Base-by-base conservation (phyloP, 1,140 invertebrate genomes). In the Mactra quadrangularis region DNA sequence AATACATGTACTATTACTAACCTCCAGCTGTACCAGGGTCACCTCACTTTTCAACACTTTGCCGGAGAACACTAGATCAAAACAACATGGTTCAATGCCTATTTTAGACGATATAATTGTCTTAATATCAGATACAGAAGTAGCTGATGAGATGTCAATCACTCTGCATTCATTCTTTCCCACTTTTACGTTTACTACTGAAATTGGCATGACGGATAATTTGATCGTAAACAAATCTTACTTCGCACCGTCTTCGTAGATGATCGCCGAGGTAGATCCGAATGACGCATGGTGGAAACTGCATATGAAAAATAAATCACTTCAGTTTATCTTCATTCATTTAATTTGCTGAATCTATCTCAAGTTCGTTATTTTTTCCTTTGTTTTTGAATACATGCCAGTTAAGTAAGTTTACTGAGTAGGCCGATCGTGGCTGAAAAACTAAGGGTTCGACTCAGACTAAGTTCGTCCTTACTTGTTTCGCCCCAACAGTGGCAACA, bases 41-140 rank as follows among this genome's bases (percentile, higher is more conserved):
- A 25, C 19, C 13, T 50, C 53, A n/a, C 4, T 17, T 1, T 25
- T 11, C 25, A 72, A 17, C 4, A 72, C 6, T 27, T 72, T 72
- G 17, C 70, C 70, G 35, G 50, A 55, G n/a, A 72, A 72, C 4
- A 72, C 4, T 6, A 72, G 35, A 41, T 72, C 53, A 57, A 72
- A 72, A 31, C 35, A n/a, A 57, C 29, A 17, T 7, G 52, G 35
- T 38, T 72, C 27, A 15, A 38, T 0, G 1, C 70, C 70, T 22
- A 25, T 72, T 72, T 55, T 57, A 45, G 17, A 38, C 0, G 50
- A 55, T 25, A 57, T 55, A 7, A 17, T 17, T 19, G 17, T 57
- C 52, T 72, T 72, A 9, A 72, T 13, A 31, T 55, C 50, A 35
- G 22, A 4, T 27, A 72, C 25, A 1, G 17, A 19, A 3, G 11